Conservation (phyloP, 1,140 invertebrate species). For the Marisa cornuarietis region DNA sequence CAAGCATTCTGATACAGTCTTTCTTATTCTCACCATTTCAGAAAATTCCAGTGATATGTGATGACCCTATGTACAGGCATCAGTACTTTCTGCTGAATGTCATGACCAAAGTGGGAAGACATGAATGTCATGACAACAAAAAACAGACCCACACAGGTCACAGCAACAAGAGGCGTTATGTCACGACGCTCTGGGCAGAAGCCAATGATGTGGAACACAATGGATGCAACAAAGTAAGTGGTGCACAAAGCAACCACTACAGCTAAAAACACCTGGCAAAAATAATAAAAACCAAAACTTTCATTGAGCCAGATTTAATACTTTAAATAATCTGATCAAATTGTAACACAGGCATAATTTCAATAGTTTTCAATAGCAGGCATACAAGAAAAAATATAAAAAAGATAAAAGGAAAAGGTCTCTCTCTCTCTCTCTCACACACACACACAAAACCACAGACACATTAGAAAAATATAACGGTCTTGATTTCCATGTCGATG, state of each 20-base stretch:
- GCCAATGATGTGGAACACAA: conserved; percentile 7
- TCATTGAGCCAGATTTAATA: too few species aligned
- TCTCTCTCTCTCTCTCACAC: too few species aligned
- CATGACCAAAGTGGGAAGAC: conserved; percentile 16
- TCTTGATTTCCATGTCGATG: too few species aligned
- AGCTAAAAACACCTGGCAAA: conserved; percentile 12
- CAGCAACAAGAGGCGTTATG: conserved; percentile 17
- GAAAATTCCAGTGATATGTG: conserved; percentile 17
- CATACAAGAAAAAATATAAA: too few species aligned
- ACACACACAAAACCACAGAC: too few species aligned
- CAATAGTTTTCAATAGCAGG: too few species aligned
- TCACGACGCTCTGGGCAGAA: conserved; percentile 8
- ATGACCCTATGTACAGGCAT: conserved; percentile 9
- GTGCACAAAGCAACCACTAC: conserved; percentile 1
- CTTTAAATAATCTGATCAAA: too few species aligned
- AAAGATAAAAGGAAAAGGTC: too few species aligned
- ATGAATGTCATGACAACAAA: conserved; percentile 18
- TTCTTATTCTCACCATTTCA: conserved; percentile 27
- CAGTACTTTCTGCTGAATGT: conserved; percentile 3
- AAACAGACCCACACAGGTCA: conserved; percentile 20
- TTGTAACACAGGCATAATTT: too few species aligned
- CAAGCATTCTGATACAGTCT: too few species aligned
- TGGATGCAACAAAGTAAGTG: conserved; percentile 20
- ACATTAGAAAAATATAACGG: too few species aligned
- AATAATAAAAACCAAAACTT: conserved; percentile 1